phyloP scores from a whole-genome alignment of 2,888 invertebrate genomes.

The Sphecodes monilicornis region DNA sequence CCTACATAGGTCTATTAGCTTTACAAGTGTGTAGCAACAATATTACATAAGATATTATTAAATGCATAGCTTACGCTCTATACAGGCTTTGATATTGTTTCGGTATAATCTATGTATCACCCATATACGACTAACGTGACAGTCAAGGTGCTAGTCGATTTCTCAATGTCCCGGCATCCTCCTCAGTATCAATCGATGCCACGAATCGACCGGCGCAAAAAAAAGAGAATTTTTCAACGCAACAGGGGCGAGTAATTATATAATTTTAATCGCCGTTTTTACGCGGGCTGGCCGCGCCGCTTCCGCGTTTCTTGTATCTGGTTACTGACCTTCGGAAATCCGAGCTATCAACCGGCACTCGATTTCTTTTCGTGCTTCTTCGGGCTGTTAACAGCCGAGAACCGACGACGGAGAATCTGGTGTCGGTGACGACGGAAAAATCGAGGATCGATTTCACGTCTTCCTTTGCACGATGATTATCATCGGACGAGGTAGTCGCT shows the following conservation, averaged over 20 bases:
- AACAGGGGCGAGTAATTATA: constrained; percentile 42
- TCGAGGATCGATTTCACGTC: constrained; percentile 45
- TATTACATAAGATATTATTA: too few relatives aligned
- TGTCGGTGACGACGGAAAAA: constrained; percentile 58
- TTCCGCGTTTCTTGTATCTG: constrained; percentile 59
- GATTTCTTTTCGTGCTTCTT: constrained; percentile 57
- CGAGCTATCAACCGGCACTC: constrained; percentile 49
- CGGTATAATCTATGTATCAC: not conserved
- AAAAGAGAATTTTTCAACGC: not conserved
- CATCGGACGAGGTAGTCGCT: not conserved
- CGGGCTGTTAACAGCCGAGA: constrained; percentile 57
- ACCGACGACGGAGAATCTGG: constrained; percentile 72
- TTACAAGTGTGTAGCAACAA: too few relatives aligned
- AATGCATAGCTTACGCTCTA: too few relatives aligned
- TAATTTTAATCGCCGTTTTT: constrained; percentile 57
- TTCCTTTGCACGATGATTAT: constrained; percentile 32
- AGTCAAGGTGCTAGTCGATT: too few relatives aligned
- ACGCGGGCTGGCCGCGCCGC: constrained; percentile 18
- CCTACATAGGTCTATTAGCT: too few relatives aligned
- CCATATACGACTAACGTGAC: not conserved
- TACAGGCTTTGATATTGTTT: too few relatives aligned
- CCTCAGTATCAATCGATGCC: not conserved
- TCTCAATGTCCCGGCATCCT: not conserved
- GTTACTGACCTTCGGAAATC: constrained; percentile 70
- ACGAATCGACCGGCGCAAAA: not conserved